Base-by-base conservation (phyloP, 2,888 invertebrate genomes). In the Tenthredo amoena region DNA sequence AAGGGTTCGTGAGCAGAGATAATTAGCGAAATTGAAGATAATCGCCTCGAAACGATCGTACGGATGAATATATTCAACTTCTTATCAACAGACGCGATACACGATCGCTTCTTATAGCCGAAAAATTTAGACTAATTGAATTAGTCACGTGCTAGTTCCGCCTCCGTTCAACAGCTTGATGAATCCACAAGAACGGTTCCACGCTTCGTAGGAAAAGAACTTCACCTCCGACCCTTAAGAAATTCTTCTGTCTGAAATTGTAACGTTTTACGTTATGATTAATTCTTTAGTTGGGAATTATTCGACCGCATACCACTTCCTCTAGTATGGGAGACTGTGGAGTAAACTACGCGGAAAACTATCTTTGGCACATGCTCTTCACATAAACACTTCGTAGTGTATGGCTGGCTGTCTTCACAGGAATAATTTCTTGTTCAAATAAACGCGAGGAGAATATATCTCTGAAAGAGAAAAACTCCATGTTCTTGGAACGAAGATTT, bases 21-120 rank as follows among this genome's bases (percentile, higher is more conserved):
- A 50, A 77, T 77, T 77, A 34, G 18, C 34, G 31, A 50, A 47
- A 50, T 77, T 77, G 7, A 50, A 15, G n/a, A 68, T 68, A 77
- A 77, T 77, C 31, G 31, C 9, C 50, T 55, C 55, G 55, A 50
- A 77, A 50, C 18, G 12, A 47, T 77, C 31, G 77, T 47, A 47
- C 74, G 47, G 26, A 40, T n/a, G 43, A 74, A 40, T 74, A 40
- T 43, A 43, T 3, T 34, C 34, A 68, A 74, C 21, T 15, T 1
- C 68, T 68, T 68, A 34, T 31, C 34, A 34, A 31, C 68, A 34
- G 34, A 68, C 34, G 18, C 9, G 71, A n/a, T 55, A n/a, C n/a
- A 55, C n/a, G 50, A 18, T 50, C 50, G 18, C 6, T 50, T 18
- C 18, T 50, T 3, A 4, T 47, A 50, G 18, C 18, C 37, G 72